Conservation (phyloP, 2,797 vertebrate genomes). For the Sylvilagus floridanus region DNA sequence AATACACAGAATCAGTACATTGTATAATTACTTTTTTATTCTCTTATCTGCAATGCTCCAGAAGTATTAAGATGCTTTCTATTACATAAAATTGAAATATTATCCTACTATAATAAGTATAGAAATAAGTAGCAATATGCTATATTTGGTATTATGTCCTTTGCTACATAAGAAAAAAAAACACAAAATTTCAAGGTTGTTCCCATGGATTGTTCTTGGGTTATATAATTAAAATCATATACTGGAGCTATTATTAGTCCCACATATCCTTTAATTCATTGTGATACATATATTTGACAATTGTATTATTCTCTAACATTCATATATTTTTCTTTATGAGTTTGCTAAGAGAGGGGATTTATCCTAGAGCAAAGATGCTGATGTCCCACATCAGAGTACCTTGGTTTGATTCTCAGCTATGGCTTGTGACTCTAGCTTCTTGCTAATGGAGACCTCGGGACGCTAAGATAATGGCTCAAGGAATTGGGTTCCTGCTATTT, state of each 20-base stretch:
- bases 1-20: not conserved
- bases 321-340: not conserved
- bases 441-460: too few relatives aligned
- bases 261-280: not conserved
- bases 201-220: not conserved
- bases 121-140: not conserved
- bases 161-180: not conserved
- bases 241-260: not conserved
- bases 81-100: not conserved
- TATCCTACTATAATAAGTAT: not conserved
- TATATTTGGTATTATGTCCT: not conserved
- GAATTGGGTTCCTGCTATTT: too few relatives aligned
- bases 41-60: not conserved
- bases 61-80: not conserved
- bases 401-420: too few relatives aligned
- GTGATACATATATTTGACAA: not conserved
- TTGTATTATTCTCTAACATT: not conserved
- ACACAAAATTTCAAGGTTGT: not conserved
- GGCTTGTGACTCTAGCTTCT: too few relatives aligned
- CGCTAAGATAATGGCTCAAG: too few relatives aligned
- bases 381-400: too few relatives aligned
- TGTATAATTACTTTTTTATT: not conserved
- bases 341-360: too few relatives aligned
- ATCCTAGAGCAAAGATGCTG: too few relatives aligned
- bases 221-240: not conserved